A percentile compares a stretch with the other conserved stretches of the same genome.
Evolutionary conservation across 92 coral and sea anemone species (phyloP).

Genomic region (Heliopora coerulea): DNA sequence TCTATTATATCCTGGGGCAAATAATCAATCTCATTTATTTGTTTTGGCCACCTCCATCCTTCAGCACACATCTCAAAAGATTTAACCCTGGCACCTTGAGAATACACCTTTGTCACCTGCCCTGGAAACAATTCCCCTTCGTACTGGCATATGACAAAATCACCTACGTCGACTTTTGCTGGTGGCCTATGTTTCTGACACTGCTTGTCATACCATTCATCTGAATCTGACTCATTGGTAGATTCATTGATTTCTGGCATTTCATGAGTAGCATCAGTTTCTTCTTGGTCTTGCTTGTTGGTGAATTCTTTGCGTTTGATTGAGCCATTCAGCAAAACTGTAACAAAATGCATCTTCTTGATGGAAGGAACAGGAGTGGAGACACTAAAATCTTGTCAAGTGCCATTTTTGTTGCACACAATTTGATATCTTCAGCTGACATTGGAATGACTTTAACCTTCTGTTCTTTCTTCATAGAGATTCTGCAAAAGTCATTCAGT

Average conservation of each 20-base stretch:
- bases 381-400: constrained; percentile 43
- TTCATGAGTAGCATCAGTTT: constrained; percentile 29
- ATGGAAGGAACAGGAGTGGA: constrained; percentile 47
- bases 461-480: constrained; percentile 37
- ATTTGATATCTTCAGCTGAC: too few species aligned
- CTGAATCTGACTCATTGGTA: constrained; percentile 47
- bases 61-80: constrained; percentile 55
- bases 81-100: constrained; percentile 49
- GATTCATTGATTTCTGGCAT: constrained; percentile 17
- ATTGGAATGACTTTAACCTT: too few species aligned
- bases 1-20: constrained; percentile 40
- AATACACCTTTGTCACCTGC: constrained; percentile 53
- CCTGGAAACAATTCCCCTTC: constrained; percentile 62
- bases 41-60: constrained; percentile 61
- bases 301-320: constrained; percentile 46
- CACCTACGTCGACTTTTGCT: constrained; percentile 31
- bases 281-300: constrained; percentile 29
- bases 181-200: constrained; percentile 40
- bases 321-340: constrained; percentile 43
- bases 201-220: constrained; percentile 48
- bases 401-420: too few species aligned
- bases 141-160: constrained; percentile 53
- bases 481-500: constrained; percentile 45
- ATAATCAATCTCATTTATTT: constrained; percentile 51
- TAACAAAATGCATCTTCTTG: constrained; percentile 50